Evolutionary conservation across 2,113 vertebrate species (phyloP), one percentile per base, ranked within the genome.

Genomic region (Aleadryas rufinucha): DNA sequence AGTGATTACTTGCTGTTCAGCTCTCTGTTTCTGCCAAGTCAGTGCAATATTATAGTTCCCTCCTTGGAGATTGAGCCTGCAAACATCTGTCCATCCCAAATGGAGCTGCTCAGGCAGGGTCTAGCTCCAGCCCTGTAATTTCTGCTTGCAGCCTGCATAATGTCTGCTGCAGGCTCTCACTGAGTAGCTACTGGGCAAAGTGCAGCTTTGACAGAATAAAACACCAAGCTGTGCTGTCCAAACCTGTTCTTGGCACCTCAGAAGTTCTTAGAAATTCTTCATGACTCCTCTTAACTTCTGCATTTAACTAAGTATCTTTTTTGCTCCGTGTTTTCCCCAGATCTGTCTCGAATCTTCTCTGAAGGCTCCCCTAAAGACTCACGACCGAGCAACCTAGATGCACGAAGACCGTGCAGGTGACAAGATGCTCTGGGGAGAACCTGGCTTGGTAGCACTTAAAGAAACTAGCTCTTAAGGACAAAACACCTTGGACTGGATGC

Each of bases 261-360:
- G 16, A 44, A 31, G 20, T 56, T 30, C 42, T 33, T 16, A 33
- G n/a, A 35, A 85, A 45, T 24, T 19, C 24, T 35, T 70, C 35
- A 13, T 39, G 74, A 23, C 22, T 75, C 35, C 53, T 75, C 18
- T 47, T 63, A 31, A 47, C 2, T 39, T 72, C 39, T 84, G 4
- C 12, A 7, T 75, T 74, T 89, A 63, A 86, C 49, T 7, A 28
- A 9, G 11, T 37, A 3, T 26, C 11, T 44, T 37, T 44, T n/a
- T 2, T 53, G 4, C 7, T 41, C 11, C 28, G 41, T 75, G 8
- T 33, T 64, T 69, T 84, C 54, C 50, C 57, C 86, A 98, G 98
- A 12, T 57, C 91, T n/a, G 20, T 94, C 11, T 61, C 47, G 15
- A 93, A 94, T n/a, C 77, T 49, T 3, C 95, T 89, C 86, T 98